phyloP scores from a whole-genome alignment of 2,888 invertebrate species.

The Ischnura elegans region DNA sequence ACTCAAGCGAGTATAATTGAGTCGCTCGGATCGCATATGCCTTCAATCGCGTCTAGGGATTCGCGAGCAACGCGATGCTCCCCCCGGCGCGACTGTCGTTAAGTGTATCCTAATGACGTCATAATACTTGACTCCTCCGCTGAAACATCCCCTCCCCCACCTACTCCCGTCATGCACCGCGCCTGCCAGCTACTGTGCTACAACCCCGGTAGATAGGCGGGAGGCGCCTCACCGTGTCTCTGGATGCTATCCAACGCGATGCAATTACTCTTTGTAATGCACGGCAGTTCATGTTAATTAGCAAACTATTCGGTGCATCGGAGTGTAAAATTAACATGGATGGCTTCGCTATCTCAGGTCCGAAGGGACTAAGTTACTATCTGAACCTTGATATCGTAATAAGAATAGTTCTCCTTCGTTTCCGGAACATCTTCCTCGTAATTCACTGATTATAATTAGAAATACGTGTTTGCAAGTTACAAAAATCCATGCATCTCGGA shows the following conservation, averaged over 20 bases:
- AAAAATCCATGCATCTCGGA: too few relatives aligned
- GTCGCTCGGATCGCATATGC: not conserved
- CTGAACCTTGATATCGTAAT: not conserved
- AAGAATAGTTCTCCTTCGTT: not conserved
- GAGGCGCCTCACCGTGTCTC: not conserved
- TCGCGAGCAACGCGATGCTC: not conserved
- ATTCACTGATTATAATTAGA: too few relatives aligned
- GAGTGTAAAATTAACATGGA: slow-evolving; percentile 11
- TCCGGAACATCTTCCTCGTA: too few relatives aligned
- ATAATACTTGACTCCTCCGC: slow-evolving; percentile 16
- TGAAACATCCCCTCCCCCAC: not conserved
- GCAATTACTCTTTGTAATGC: slow-evolving; percentile 22
- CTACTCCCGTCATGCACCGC: not conserved
- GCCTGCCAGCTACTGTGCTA: too few relatives aligned
- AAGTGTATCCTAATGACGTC: slow-evolving; percentile 40
- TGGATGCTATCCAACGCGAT: slow-evolving; percentile 16
- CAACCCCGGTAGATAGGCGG: too few relatives aligned
- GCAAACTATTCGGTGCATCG: not conserved
- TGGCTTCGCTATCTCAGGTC: not conserved
- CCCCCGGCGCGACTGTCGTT: not conserved
- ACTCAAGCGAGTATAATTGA: not conserved
- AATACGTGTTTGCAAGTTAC: too few relatives aligned
- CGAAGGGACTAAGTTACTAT: not conserved
- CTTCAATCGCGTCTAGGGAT: not conserved
- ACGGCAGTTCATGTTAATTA: not conserved